Percentiles rank a stretch among this genome's conserved stretches.
Conservation (phyloP, 2,113 vertebrate species). For the sheep (Ovis aries) region DNA sequence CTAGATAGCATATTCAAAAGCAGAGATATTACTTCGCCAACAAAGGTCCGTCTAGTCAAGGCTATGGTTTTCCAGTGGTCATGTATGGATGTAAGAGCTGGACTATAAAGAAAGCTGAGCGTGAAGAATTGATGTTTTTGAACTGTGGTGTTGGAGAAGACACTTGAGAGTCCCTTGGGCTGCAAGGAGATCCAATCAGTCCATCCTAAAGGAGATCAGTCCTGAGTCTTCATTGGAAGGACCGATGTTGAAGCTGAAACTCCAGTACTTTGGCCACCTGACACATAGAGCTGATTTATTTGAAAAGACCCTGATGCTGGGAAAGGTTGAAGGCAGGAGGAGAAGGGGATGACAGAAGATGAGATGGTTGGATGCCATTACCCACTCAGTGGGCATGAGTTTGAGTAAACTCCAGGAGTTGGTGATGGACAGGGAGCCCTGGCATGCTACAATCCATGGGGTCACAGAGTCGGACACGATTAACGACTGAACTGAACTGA, state of each 20-base stretch:
- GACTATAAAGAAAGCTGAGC: neutral
- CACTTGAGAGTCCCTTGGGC: neutral
- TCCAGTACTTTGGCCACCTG: neutral
- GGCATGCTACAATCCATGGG: neutral
- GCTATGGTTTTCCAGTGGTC: neutral
- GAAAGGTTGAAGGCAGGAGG: neutral
- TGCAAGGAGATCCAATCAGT: neutral
- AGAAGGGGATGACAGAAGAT: neutral
- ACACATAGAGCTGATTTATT: neutral
- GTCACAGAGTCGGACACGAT: accelerated
- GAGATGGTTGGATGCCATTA: neutral
- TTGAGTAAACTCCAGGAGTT: neutral
- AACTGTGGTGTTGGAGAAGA: neutral
- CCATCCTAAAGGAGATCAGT: neutral
- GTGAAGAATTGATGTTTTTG: neutral
- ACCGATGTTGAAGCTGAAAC: neutral
- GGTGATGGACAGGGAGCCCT: neutral
- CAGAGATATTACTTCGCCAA: neutral
- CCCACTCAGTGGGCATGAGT: neutral
- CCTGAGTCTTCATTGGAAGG: neutral
- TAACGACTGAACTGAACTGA: neutral
- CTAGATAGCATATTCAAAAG: neutral
- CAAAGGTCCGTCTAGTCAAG: neutral
- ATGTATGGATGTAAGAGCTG: neutral
- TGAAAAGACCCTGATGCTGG: neutral